Percentiles rank a stretch among this genome's conserved stretches.
These are phyloP conservation scores for Sternarchorhynchus goeldii DNA, from an alignment of 2,797 vertebrate genomes.

Conservation along the genomic window DNA sequence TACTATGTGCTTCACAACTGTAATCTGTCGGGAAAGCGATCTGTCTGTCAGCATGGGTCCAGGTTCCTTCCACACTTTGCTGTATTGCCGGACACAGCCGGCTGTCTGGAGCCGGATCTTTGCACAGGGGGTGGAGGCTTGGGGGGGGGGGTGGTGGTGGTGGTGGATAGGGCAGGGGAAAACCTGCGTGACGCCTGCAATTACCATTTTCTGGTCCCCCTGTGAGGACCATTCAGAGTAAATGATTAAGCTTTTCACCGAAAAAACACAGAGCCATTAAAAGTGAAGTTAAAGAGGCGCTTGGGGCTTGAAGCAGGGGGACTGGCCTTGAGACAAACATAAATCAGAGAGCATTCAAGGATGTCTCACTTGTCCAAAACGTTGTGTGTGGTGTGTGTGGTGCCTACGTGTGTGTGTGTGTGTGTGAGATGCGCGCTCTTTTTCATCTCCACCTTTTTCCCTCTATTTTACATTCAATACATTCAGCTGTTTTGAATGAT, in stretches of 20 bases:
- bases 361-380: slow-evolving; percentile 44
- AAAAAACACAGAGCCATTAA: slow-evolving; percentile 52
- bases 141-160: no score
- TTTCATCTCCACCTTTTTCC: slow-evolving; percentile 51
- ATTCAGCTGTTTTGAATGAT: slow-evolving; percentile 70
- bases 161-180: slow-evolving; percentile 14
- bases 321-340: slow-evolving; percentile 53
- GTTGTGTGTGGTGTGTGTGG: slow-evolving; percentile 4
- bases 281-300: slow-evolving; percentile 44
- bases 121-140: slow-evolving; percentile 27
- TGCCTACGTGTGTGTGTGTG: slow-evolving; percentile 21
- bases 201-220: slow-evolving; percentile 56
- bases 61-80: slow-evolving; percentile 11
- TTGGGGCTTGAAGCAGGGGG: slow-evolving; percentile 39
- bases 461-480: slow-evolving; percentile 62
- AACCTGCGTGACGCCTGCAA: slow-evolving; percentile 48
- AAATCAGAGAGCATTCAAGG: slow-evolving; percentile 56
- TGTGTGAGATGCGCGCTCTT: slow-evolving; percentile 15
- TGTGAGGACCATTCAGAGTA: slow-evolving; percentile 57
- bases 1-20: slow-evolving; percentile 44
- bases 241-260: slow-evolving; percentile 61
- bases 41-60: slow-evolving; percentile 38
- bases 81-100: slow-evolving; percentile 35
- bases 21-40: slow-evolving; percentile 48
- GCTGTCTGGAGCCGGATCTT: slow-evolving; percentile 40